Evolutionary conservation across 2,797 vertebrate genomes (phyloP), one percentile per base, ranked within the genome.

Genomic region (Podarcis lilfordi): DNA sequence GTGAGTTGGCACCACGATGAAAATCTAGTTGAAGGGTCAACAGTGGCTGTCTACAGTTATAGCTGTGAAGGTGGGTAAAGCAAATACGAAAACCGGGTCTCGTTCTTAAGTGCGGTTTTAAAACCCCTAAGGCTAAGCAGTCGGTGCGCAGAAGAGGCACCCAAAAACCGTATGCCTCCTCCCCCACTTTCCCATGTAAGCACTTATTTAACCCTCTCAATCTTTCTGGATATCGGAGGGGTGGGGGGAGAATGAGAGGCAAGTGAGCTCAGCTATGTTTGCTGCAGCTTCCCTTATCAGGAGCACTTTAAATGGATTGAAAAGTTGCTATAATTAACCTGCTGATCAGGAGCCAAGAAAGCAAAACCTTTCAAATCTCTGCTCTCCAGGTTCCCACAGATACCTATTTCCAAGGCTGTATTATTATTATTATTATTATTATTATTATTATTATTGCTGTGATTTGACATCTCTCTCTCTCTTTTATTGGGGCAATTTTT

Each of bases 1-100:
- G 98, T 99, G 88, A 98, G 99, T 91, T 99, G 99, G 99, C 99
- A 99, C 94, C 98, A 99, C 0, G 99, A 99, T 0, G 99, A 99
- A 96, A 99, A 99, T 93, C 97, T 99, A 91, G 97, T 99, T 94
- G 98, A 97, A 76, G 96, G 97, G 91, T 98, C 98, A 1, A 97
- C 98, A 0, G 98, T 99, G 84, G 98, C 98, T 8, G 98, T 99
- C 91, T 99, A 99, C 97, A 99, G 96, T 95, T 98, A 98, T 86
- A 99, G 96, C 96, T 98, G 98, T 91, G 97, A 96, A 96, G 97
- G 97, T 98, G 94, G 80, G 96, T 94, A 82, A 64, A 40, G 55
- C 2, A 23, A 27, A 29, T 5, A 7, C 4, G 4, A 0, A 3
- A 29, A 55, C 5, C 25, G 82, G 8, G 7, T 69, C 64, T 82